Conservation (phyloP, 2,113 vertebrate species). For the Ctenodactylus gundi region DNA sequence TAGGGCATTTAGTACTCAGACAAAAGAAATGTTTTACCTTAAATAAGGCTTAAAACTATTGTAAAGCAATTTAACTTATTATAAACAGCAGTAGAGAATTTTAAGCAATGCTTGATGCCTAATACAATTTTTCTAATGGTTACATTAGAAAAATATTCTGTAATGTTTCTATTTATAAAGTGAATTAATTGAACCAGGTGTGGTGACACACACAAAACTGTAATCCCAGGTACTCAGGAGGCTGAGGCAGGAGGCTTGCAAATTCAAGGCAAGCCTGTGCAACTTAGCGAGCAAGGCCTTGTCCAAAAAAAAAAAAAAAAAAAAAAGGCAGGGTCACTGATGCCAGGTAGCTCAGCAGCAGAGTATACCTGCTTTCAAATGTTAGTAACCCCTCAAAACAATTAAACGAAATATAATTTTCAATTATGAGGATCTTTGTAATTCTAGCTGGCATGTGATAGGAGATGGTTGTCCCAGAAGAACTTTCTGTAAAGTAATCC, state of each 20-base stretch:
- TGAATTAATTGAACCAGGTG: neutral
- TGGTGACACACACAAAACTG: neutral
- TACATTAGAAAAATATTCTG: too few species aligned
- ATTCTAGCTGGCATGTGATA: neutral
- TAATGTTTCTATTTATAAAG: neutral
- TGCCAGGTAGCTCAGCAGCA: neutral
- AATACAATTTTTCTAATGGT: neutral
- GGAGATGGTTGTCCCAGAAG: neutral
- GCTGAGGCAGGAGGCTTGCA: neutral
- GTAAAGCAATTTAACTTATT: constrained; percentile 17
- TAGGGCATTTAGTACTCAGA: neutral
- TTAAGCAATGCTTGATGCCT: neutral
- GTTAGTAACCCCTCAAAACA: neutral
- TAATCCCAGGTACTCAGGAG: neutral
- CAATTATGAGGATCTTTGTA: constrained; percentile 5
- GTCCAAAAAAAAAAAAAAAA: neutral
- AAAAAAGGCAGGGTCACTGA: neutral
- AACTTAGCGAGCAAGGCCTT: neutral
- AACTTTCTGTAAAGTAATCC: neutral
- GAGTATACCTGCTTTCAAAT: neutral
- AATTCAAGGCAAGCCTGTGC: neutral
- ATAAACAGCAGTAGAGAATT: neutral
- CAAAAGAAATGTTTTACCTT: neutral
- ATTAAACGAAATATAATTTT: neutral
- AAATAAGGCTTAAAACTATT: neutral